Evolutionary conservation across 2,113 vertebrate species (phyloP).

Genomic region (Bucco capensis): DNA sequence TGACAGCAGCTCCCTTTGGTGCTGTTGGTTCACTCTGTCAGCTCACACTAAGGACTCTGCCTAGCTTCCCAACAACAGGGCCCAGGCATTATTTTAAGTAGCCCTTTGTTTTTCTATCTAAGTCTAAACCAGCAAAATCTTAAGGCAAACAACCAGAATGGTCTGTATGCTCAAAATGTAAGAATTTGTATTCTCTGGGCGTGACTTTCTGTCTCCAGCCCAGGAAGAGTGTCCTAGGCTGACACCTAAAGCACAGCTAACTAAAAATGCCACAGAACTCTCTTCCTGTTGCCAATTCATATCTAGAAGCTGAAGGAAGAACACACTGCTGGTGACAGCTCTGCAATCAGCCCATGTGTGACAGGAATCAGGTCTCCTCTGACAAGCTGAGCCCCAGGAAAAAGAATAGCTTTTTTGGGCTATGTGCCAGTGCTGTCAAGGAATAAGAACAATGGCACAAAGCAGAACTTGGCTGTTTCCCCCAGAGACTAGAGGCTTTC

Average conservation of each 20-base stretch:
- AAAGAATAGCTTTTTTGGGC: not conserved
- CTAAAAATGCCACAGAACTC: conserved; percentile 1
- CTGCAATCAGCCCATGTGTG: conserved; percentile 24
- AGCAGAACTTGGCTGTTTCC: not conserved
- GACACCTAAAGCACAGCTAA: not conserved
- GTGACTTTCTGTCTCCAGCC: not conserved
- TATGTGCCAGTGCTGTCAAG: not conserved
- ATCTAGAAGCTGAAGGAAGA: conserved; percentile 4
- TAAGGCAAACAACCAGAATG: not conserved
- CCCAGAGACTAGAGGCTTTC: not conserved
- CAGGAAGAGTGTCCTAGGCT: not conserved
- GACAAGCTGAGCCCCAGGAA: not conserved
- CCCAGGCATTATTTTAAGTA: not conserved
- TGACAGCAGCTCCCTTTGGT: not conserved
- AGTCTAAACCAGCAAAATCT: not conserved
- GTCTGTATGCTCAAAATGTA: not conserved
- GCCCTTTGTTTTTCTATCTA: not conserved
- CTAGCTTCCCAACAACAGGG: not conserved
- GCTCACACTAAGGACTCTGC: not conserved
- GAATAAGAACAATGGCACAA: not conserved
- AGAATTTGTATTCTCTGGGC: not conserved
- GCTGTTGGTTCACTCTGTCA: not conserved
- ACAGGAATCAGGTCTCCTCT: conserved; percentile 49
- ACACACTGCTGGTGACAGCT: conserved; percentile 17
- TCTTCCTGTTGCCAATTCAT: conserved; percentile 20